Base-by-base conservation (phyloP, 2,888 invertebrate genomes). In the Antheraea yamamai region DNA sequence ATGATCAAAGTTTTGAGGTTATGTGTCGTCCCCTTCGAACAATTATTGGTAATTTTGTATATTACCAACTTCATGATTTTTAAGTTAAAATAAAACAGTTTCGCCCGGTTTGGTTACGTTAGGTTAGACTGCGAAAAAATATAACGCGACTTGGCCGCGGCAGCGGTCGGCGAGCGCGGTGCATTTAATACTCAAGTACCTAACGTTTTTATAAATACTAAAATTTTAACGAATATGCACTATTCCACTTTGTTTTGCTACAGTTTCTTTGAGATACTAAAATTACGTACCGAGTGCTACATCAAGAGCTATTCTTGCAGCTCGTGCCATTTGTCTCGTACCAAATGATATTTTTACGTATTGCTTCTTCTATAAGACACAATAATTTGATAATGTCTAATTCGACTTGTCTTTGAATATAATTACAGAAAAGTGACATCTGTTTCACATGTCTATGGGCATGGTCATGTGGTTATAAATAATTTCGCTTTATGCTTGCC, bases 191-290 rank as follows among this genome's bases (percentile, higher is more conserved):
- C 30, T 30, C 30, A 30, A 30, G 3, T 30, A 30, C 30, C 30
- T 30, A 30, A 30, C n/a, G 39, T 58, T 26, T 73, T 4, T 55
- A 61, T 6, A 35, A 55, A 20, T 30, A 8, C n/a, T 20, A 30
- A 14, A 35, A 2, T 55, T 26, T 61, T 30, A 73, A 35, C 30
- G 23, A n/a, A 18, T 68, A 68, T 58, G 64, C 74, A 66, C 30
- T 73, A 77, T 76, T 82, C 85, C 82, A 83, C 86, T 84, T 90
- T 89, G 90, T 88, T 91, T 91, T 92, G 90, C 83, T 84, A 83
- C 86, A 89, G 89, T 90, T 90, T 90, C 89, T 86, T 81, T 81
- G 81, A 82, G 77, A 77, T 26, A 76, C 72, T 73, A 72, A 68
- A 74, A 72, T 75, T 75, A 80, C 88, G 52, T 86, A 93, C 92